phyloP scores from a whole-genome alignment of 2,888 invertebrate species.

The Cacoxenus indagator region DNA sequence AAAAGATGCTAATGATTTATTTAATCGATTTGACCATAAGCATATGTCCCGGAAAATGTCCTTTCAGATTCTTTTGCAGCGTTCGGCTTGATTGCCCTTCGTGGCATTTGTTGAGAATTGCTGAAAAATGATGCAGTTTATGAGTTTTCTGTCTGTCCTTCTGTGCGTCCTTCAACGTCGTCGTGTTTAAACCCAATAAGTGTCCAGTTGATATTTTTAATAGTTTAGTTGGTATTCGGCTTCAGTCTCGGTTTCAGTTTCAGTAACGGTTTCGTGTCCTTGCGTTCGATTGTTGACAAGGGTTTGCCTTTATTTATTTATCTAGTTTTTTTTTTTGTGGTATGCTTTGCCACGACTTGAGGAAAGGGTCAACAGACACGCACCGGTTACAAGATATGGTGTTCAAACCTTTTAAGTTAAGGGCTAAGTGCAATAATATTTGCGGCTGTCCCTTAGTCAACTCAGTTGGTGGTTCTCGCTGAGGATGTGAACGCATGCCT shows the following conservation, averaged over 20 bases:
- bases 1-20: conserved; percentile 71
- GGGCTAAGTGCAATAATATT: background rate
- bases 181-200: conserved; percentile 41
- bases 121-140: conserved; percentile 49
- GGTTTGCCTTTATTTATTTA: conserved; percentile 43
- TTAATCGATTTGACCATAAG: conserved; percentile 70
- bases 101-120: background rate
- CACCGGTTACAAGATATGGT: background rate
- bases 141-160: background rate
- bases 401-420: background rate
- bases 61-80: conserved; percentile 23
- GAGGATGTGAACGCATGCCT: background rate
- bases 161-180: conserved; percentile 25
- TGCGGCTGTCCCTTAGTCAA: background rate
- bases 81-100: too few species aligned
- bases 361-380: conserved; percentile 21
- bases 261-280: background rate
- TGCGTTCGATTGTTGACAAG: conserved; percentile 52
- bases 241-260: too few species aligned
- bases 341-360: background rate
- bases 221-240: conserved; percentile 58
- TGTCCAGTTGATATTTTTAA: conserved; percentile 58
- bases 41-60: conserved; percentile 57
- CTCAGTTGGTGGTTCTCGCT: background rate
- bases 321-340: background rate